Percentiles rank a stretch among this genome's conserved stretches.
These are phyloP conservation scores for Orycteropus afer DNA, from an alignment of 2,113 vertebrate species.

Conservation along the genomic window DNA sequence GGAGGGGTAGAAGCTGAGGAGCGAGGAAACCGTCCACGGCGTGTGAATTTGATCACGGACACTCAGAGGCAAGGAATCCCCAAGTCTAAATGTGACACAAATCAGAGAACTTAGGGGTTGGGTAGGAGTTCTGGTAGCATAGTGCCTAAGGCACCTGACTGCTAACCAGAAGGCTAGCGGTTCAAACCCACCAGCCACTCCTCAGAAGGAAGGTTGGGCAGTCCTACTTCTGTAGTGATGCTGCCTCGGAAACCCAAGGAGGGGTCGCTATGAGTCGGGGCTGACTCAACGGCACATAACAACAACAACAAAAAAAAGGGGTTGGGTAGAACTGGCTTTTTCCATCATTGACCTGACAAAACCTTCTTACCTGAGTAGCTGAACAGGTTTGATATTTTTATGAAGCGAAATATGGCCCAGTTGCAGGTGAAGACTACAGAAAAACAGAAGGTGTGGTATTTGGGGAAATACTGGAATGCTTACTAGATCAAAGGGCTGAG, in stretches of 20 bases:
- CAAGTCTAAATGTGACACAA: slow-evolving; percentile 57
- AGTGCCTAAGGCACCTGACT: too few species aligned
- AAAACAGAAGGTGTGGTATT: slow-evolving; percentile 53
- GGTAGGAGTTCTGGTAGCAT: too few species aligned
- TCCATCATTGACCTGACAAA: slow-evolving; percentile 68
- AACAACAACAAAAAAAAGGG: too few species aligned
- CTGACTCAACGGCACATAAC: too few species aligned
- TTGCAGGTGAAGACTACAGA: slow-evolving; percentile 33
- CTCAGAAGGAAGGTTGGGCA: too few species aligned
- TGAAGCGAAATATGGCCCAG: slow-evolving; percentile 42
- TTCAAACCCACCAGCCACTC: too few species aligned
- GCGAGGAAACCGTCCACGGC: not conserved
- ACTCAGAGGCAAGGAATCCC: slow-evolving; percentile 53
- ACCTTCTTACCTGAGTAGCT: slow-evolving; percentile 63
- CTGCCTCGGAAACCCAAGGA: too few species aligned
- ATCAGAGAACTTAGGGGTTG: slow-evolving; percentile 30
- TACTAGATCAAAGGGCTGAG: slow-evolving; percentile 1
- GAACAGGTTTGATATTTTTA: slow-evolving; percentile 61
- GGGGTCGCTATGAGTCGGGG: too few species aligned
- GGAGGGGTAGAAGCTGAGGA: slow-evolving; percentile 4
- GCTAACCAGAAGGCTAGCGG: too few species aligned
- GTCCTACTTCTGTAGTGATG: too few species aligned
- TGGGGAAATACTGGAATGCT: slow-evolving; percentile 24
- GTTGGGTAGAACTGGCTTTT: slow-evolving; percentile 71
- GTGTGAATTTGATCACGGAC: slow-evolving; percentile 6